Conservation (phyloP, 2,113 vertebrate species). For the Axis porcinus region DNA sequence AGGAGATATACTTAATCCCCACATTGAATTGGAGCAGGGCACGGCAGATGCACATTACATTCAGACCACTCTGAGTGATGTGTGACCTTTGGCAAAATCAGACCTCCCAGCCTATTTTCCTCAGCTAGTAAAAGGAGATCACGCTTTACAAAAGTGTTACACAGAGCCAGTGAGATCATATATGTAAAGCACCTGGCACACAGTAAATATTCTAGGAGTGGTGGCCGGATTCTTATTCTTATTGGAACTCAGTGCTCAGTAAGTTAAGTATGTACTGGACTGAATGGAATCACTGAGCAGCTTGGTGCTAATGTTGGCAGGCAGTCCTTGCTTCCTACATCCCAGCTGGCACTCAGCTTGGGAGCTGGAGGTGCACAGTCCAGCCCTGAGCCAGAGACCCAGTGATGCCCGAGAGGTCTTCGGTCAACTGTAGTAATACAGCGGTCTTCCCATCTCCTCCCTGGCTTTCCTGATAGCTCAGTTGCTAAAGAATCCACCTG, state of each 20-base stretch:
- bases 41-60: background rate
- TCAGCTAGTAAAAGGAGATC: background rate
- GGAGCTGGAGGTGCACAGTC: background rate
- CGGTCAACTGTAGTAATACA: background rate
- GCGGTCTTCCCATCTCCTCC: background rate
- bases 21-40: background rate
- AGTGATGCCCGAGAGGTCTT: background rate
- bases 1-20: background rate
- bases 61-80: background rate
- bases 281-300: conserved; percentile 20
- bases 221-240: background rate
- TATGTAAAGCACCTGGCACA: background rate
- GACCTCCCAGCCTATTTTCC: background rate
- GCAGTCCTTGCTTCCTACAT: background rate
- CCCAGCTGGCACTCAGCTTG: background rate
- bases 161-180: background rate
- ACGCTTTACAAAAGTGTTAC: background rate
- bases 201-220: background rate
- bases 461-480: background rate
- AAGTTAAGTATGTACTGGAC: background rate
- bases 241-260: background rate
- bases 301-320: conserved; percentile 11
- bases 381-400: background rate
- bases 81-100: background rate
- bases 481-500: background rate